Percentiles rank a stretch among this genome's conserved stretches.
Conservation (phyloP, 2,888 invertebrate genomes). For the Brenthis daphne region DNA sequence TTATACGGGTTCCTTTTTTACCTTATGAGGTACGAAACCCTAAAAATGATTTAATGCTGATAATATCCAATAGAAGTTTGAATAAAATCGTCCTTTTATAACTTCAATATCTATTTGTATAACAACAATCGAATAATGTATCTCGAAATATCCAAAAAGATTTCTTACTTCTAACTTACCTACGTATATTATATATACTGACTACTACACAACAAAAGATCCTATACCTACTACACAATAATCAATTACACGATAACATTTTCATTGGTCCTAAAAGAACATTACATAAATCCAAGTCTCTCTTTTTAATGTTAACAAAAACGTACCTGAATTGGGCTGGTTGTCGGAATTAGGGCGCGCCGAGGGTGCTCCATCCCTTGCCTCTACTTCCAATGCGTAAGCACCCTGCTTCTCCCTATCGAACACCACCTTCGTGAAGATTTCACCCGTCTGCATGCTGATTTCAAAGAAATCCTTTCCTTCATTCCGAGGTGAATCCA, state of each 20-base stretch:
- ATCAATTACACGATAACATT: conserved; percentile 8
- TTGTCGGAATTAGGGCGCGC: conserved; percentile 96
- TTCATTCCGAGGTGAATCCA: conserved; percentile 94
- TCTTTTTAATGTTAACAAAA: conserved; percentile 6
- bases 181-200: too few relatives aligned
- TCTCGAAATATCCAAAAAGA: too few relatives aligned
- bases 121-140: too few relatives aligned
- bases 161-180: not conserved
- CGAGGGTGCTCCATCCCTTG: conserved; percentile 97
- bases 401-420: conserved; percentile 99
- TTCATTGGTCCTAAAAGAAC: conserved; percentile 14
- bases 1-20: too few relatives aligned
- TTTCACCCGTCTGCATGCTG: conserved; percentile 96
- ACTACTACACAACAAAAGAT: not conserved
- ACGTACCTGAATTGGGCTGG: conserved; percentile 95
- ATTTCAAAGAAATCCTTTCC: conserved; percentile 98
- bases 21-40: too few relatives aligned
- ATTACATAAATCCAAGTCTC: not conserved
- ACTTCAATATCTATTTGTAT: too few relatives aligned
- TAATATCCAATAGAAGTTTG: too few relatives aligned
- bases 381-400: conserved; percentile 98
- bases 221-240: not conserved
- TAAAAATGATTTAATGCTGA: too few relatives aligned
- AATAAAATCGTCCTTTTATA: too few relatives aligned
- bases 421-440: conserved; percentile 97